Evolutionary conservation across 2,888 invertebrate species (phyloP), one percentile per base, ranked within the genome.

Genomic region (Lacanobia wlatinum): DNA sequence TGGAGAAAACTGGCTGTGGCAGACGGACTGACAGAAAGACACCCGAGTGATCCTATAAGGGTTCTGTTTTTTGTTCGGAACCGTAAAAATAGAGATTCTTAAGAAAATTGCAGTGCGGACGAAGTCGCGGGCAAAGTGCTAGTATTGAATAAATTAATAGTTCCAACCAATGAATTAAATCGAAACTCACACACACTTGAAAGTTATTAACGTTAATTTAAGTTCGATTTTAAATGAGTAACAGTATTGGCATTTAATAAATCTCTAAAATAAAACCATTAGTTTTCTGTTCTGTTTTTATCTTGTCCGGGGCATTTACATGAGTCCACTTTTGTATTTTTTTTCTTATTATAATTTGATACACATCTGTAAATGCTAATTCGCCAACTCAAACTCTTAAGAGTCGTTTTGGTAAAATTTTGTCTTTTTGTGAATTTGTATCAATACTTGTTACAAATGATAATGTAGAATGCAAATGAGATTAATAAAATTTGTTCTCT

Each of bases 401-500:
- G 58, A 59, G 8, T 62, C 52, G 58, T 80, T 82, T 70, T 72
- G 46, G 61, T 80, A 69, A 76, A 76, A 63, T 64, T 23, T n/a
- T 63, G 50, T 70, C 43, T 70, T 83, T 78, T 83, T 83, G 55
- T 75, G 4, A 56, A 74, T 81, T 73, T 72, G 55, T 78, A 77
- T 70, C 66, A 74, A 82, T 84, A 65, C 67, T 77, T 74, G 70
- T 78, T 68, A 72, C 76, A 75, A 73, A 72, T 66, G 73, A 75
- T 80, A 78, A 82, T 80, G 66, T 56, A 18, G 28, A 78, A 86
- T 84, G 78, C 83, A 81, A 81, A 84, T 83, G 63, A 86, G 79
- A 81, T 86, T 66, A 71, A 75, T 77, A 72, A 67, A 79, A 80
- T 86, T 73, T 85, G 76, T 80, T 74, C 58, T 65, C 73, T 53